These are phyloP conservation scores for Aromia moschata DNA, from an alignment of 2,888 invertebrate genomes.

Conservation along the genomic window DNA sequence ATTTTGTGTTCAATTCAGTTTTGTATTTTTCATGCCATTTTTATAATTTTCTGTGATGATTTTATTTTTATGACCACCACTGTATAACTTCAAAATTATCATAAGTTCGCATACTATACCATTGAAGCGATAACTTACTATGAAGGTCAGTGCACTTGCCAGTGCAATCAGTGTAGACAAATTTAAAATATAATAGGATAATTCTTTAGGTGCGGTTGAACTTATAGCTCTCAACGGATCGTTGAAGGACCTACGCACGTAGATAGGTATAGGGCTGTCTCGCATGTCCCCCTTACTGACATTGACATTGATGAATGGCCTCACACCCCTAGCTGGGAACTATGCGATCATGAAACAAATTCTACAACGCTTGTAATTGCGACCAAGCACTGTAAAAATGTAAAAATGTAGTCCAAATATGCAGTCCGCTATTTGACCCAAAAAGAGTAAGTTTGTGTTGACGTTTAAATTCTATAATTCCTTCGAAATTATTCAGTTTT, in stretches of 20 bases:
- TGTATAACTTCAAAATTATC: too few relatives aligned
- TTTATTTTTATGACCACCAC: too few relatives aligned
- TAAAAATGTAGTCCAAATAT: too few relatives aligned
- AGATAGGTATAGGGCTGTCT: slow-evolving; percentile 34
- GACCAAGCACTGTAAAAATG: slow-evolving; percentile 9
- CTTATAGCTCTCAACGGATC: slow-evolving; percentile 7
- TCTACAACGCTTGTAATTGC: slow-evolving; percentile 17
- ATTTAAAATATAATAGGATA: slow-evolving; percentile 37
- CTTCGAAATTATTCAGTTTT: too few relatives aligned
- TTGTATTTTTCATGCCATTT: too few relatives aligned
- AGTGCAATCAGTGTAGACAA: slow-evolving; percentile 32
- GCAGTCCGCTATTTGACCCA: too few relatives aligned
- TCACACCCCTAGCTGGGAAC: slow-evolving; percentile 29
- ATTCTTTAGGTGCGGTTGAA: slow-evolving; percentile 41
- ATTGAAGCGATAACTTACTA: too few relatives aligned
- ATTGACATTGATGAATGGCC: slow-evolving; percentile 43
- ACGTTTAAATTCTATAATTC: too few relatives aligned
- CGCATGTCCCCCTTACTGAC: slow-evolving; percentile 35
- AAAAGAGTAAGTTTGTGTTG: too few relatives aligned
- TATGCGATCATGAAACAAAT: slow-evolving; percentile 26
- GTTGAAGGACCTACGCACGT: slow-evolving; percentile 25
- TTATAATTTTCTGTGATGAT: too few relatives aligned
- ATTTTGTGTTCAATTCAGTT: too few relatives aligned
- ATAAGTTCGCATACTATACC: too few relatives aligned
- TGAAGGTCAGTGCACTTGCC: slow-evolving; percentile 28